A percentile compares a stretch with the other conserved stretches of the same genome.
Conservation (phyloP, 1,140 invertebrate genomes). For the Apis mellifera region DNA sequence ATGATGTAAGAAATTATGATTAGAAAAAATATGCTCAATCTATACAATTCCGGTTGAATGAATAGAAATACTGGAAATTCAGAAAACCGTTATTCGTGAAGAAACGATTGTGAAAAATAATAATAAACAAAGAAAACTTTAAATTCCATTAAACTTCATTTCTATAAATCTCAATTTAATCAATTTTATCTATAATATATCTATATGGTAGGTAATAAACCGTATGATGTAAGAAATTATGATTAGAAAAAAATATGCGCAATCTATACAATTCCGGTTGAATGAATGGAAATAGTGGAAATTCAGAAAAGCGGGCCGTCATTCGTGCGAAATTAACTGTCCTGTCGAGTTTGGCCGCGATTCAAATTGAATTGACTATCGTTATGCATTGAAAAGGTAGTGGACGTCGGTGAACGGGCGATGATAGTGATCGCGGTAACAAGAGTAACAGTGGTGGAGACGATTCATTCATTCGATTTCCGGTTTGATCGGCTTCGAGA, state of each 20-base stretch:
- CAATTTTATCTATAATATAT: no score
- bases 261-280: constrained; percentile 54
- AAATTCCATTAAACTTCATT: no score
- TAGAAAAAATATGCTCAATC: no score
- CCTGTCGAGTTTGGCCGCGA: constrained; percentile 69
- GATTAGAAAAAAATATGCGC: constrained; percentile 22
- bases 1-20: no score
- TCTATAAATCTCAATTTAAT: no score
- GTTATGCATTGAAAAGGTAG: constrained; percentile 60
- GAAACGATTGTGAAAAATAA: no score
- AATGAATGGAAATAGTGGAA: constrained; percentile 53
- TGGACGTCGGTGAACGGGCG: not conserved
- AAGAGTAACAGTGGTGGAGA: constrained; percentile 39
- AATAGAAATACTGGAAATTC: no score
- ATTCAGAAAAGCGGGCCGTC: constrained; percentile 61
- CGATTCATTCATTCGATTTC: constrained; percentile 70
- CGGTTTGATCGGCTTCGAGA: constrained; percentile 48
- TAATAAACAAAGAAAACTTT: no score
- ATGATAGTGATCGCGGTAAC: constrained; percentile 10
- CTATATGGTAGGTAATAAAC: not conserved
- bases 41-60: no score
- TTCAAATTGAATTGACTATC: constrained; percentile 74
- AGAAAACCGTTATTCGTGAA: no score
- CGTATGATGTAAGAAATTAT: not conserved
- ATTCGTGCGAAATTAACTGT: constrained; percentile 73